These are phyloP conservation scores for Pycnomerus fuliginosus DNA, from an alignment of 2,888 invertebrate genomes.

Conservation along the genomic window DNA sequence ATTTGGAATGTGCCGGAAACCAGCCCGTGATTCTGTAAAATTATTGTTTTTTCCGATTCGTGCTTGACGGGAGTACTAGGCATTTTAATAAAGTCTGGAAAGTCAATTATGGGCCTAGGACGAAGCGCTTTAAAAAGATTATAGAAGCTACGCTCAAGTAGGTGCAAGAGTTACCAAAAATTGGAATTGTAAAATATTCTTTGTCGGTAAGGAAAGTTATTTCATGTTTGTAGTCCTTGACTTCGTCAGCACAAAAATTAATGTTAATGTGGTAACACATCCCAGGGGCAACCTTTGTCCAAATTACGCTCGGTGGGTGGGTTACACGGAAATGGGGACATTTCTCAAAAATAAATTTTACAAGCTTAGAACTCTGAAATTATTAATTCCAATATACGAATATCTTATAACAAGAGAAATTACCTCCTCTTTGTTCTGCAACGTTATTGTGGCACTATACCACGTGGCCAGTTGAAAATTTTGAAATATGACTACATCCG, in stretches of 20 bases:
- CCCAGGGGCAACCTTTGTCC: slow-evolving; percentile 68
- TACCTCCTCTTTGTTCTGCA: slow-evolving; percentile 62
- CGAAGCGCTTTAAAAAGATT: slow-evolving; percentile 54
- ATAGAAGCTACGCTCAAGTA: slow-evolving; percentile 2
- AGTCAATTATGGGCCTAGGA: slow-evolving; percentile 59
- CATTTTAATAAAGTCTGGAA: slow-evolving; percentile 60
- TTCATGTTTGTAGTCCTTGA: slow-evolving; percentile 58
- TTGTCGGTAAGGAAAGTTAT: slow-evolving; percentile 58
- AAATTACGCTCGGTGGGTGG: slow-evolving; percentile 51
- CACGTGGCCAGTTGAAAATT: slow-evolving; percentile 58
- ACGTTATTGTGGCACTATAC: slow-evolving; percentile 55
- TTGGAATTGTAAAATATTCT: slow-evolving; percentile 58
- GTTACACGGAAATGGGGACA: slow-evolving; percentile 57
- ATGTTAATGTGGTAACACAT: slow-evolving; percentile 63
- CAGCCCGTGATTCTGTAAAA: slow-evolving; percentile 59
- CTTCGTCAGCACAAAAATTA: slow-evolving; percentile 61
- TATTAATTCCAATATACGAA: not conserved
- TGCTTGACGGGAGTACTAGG: slow-evolving; percentile 58
- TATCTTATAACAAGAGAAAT: slow-evolving; percentile 3
- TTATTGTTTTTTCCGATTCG: slow-evolving; percentile 52
- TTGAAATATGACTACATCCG: slow-evolving; percentile 61
- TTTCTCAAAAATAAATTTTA: slow-evolving; percentile 56
- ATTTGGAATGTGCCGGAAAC: slow-evolving; percentile 55
- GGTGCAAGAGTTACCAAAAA: slow-evolving; percentile 56
- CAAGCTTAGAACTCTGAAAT: slow-evolving; percentile 55